Base-by-base conservation (phyloP, 1,140 invertebrate genomes). In the Drosophila nikananu region DNA sequence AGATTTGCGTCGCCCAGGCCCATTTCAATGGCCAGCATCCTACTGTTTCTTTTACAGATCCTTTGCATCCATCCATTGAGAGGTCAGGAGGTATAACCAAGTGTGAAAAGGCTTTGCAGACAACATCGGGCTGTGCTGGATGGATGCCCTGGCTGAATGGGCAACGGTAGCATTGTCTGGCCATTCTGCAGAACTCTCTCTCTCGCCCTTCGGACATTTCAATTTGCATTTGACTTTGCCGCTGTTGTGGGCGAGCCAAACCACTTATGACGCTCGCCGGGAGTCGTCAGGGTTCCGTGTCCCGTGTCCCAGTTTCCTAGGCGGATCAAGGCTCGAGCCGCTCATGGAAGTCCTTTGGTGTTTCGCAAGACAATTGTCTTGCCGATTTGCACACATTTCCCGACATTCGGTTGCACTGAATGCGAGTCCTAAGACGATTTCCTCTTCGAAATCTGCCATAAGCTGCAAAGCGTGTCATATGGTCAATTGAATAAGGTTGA, bases 171-270 rank as follows among this genome's bases (percentile, higher is more conserved):
- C 63, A 80, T 73, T 80, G 70, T 68, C 48, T 83, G 23, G 17
- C 32, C 49, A 32, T 84, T 90, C 81, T 78, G 46, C 21, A 19
- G 63, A 87, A 84, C 61, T 71, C 49, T 27, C 23, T 23, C 23
- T 23, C 27, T 39, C 23, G 13, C 27, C 77, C 49, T 81, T 65
- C 63, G 60, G 32, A 90, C 86, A 67, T 90, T 86, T 79, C 71
- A 84, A 91, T 91, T 91, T 91, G 89, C 89, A 91, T 91, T 91
- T 91, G 89, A 91, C 89, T 91, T 91, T 87, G 44, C 51, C 70
- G 44, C 61, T 57, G 46, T 62, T 67, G 67, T 65, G 57, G 74
- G 66, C 59, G 72, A 81, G 55, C 77, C 81, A 66, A 86, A 71
- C 86, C 86, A 90, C 86, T 90, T 90, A 90, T 82, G 71, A 52